Conservation (phyloP, 2,797 vertebrate genomes). For the Uromys caudimaculatus region DNA sequence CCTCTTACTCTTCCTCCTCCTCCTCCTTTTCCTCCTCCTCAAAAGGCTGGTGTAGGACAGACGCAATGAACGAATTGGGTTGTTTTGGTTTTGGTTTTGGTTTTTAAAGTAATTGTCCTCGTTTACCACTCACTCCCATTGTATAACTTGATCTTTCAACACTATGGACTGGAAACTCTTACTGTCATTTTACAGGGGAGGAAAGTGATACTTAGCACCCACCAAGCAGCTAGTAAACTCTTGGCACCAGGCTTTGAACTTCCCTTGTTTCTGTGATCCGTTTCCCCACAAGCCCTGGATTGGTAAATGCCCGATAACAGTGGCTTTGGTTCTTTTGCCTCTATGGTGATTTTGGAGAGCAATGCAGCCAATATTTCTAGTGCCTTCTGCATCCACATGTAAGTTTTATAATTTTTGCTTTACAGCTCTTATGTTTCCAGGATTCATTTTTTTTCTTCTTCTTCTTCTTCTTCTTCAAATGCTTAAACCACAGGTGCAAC, state of each 20-base stretch:
- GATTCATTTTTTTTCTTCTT: slow-evolving; percentile 39
- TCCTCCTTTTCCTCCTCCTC: not conserved
- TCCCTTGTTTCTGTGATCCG: not conserved
- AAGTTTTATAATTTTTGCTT: slow-evolving; percentile 12
- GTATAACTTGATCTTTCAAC: not conserved
- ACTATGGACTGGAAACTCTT: not conserved
- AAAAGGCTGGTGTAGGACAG: not conserved
- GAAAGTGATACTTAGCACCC: not conserved
- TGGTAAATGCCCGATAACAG: not conserved
- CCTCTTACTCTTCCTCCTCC: not conserved
- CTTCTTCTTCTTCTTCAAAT: not conserved
- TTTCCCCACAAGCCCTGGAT: not conserved
- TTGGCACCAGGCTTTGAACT: not conserved
- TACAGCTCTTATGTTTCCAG: slow-evolving; percentile 15
- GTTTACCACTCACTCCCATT: not conserved
- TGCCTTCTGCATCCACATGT: not conserved
- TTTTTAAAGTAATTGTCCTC: not conserved
- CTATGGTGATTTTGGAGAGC: not conserved
- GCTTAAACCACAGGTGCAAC: slow-evolving; percentile 90
- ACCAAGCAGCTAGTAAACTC: not conserved
- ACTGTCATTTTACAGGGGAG: not conserved
- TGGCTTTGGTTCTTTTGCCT: not conserved
- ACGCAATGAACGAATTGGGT: not conserved
- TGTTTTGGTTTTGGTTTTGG: not conserved
- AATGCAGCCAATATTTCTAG: not conserved